Evolutionary conservation across 2,888 invertebrate genomes (phyloP).

Genomic region (Ophonus ardosiacus): DNA sequence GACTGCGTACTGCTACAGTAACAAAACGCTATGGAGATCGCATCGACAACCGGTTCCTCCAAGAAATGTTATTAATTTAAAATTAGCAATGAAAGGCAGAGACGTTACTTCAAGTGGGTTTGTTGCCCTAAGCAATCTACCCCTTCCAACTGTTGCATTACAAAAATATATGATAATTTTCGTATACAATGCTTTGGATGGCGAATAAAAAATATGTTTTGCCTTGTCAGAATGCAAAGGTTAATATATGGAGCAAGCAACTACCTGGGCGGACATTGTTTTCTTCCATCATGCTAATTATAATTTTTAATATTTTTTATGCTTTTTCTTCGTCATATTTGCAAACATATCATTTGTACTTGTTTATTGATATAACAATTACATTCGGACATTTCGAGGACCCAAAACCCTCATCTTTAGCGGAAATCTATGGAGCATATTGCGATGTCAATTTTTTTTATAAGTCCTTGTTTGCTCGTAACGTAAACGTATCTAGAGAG

Average conservation of each 20-base stretch:
- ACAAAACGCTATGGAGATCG: constrained; percentile 41
- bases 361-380: no score
- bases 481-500: no score
- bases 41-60: constrained; percentile 49
- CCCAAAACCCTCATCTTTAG: no score
- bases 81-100: constrained; percentile 59
- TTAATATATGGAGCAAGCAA: constrained; percentile 32
- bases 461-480: no score
- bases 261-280: constrained; percentile 26
- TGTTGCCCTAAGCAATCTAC: constrained; percentile 24
- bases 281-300: constrained; percentile 39
- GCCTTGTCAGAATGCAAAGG: background rate
- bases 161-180: constrained; percentile 61
- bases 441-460: no score
- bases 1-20: constrained; percentile 12
- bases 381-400: no score
- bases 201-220: constrained; percentile 59
- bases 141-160: constrained; percentile 33
- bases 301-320: constrained; percentile 14
- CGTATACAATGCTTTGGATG: constrained; percentile 20
- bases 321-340: constrained; percentile 20
- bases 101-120: constrained; percentile 61
- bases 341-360: background rate
- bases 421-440: no score
- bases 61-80: constrained; percentile 62